Evolutionary conservation across 2,113 vertebrate species (phyloP).

Genomic region (Gavia stellata): DNA sequence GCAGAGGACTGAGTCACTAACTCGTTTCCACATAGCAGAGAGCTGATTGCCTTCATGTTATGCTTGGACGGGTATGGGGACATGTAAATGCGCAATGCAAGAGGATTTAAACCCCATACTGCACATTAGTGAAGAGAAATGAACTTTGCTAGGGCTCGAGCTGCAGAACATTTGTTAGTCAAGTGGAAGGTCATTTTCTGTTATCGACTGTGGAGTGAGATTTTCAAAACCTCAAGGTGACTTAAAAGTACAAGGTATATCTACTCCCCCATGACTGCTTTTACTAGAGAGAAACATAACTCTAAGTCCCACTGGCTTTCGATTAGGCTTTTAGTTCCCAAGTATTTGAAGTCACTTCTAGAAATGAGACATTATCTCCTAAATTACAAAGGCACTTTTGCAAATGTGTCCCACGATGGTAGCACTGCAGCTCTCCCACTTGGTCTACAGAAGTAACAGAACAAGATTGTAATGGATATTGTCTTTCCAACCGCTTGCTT

Average conservation of each 20-base stretch:
- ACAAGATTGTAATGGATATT: background rate
- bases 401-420: background rate
- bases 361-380: background rate
- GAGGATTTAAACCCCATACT: background rate
- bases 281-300: background rate
- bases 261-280: background rate
- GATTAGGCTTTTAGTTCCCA: background rate
- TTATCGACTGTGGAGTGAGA: background rate
- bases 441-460: background rate
- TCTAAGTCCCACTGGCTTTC: background rate
- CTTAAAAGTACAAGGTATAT: background rate
- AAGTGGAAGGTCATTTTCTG: conserved; percentile 9
- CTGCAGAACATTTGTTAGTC: background rate
- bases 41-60: background rate
- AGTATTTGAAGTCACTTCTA: background rate
- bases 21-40: background rate
- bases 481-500: background rate
- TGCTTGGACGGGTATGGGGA: background rate
- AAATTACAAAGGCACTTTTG: background rate
- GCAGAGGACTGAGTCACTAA: background rate
- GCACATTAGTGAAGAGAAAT: background rate
- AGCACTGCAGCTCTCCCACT: background rate
- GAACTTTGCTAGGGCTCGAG: background rate
- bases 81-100: background rate
- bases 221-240: background rate